Evolutionary conservation across 2,797 vertebrate species (phyloP), one percentile per base, ranked within the genome.

Genomic region (Esox masquinongy): DNA sequence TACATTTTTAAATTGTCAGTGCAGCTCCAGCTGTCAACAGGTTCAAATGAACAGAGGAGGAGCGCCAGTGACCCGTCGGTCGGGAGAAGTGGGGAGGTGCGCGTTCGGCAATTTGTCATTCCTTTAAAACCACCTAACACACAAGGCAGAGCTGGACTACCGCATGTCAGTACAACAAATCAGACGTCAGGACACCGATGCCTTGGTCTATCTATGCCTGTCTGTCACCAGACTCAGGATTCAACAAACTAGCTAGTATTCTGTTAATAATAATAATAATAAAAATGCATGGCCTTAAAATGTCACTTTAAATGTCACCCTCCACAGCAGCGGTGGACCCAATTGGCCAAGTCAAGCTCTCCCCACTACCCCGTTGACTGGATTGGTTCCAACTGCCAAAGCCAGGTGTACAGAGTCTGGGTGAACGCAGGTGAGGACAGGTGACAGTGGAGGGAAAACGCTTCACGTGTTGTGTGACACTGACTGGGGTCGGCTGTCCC

Each of bases 401-500:
- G 17, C 5, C 17, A 39, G 31, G 36, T 3, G 73, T 29, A 11
- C 61, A 90, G 59, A 83, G 76, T 82, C 36, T 61, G 17, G 47
- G 12, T 19, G 31, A 76, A 71, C 83, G 76, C 88, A 86, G 80
- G 79, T 88, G 85, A 85, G 82, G 85, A 77, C 88, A 86, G 80
- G 78, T 88, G 85, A 85, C 82, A 63, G 26, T 68, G 56, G 70
- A 43, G 31, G 39, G 31, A 53, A n/a, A 50, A 68, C 66, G 71
- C 72, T 77, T 79, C 77, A 78, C 66, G 29, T 74, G 24, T 70
- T 77, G 17, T 26, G 36, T 70, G 85, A 87, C 81, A 85, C 84
- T 80, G 11, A 51, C 76, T 72, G 80, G 22, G 19, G 81, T 49
- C 53, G 43, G 26, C 16, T 88, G 86, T 88, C 83, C 66, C 82